A percentile compares a stretch with the other conserved stretches of the same genome.
These are phyloP conservation scores for Formica selysi DNA, from an alignment of 1,140 invertebrate genomes.

Conservation along the genomic window DNA sequence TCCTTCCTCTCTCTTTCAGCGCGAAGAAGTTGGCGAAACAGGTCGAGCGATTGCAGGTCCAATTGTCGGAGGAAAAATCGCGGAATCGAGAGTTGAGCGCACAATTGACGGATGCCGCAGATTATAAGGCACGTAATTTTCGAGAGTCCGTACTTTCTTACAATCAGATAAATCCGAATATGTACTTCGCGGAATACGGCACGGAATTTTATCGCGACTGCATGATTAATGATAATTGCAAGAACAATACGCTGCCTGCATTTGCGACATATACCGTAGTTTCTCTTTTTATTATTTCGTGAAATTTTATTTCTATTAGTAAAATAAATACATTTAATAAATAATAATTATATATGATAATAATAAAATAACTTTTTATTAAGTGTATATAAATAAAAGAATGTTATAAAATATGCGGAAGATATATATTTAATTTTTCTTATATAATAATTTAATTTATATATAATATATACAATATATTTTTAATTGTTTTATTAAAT, in stretches of 20 bases:
- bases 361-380: too few species aligned
- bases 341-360: too few species aligned
- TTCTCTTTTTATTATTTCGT: background rate
- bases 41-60: constrained; percentile 90
- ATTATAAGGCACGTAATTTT: constrained; percentile 89
- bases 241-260: background rate
- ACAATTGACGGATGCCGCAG: constrained; percentile 92
- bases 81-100: constrained; percentile 92
- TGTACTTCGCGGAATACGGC: background rate
- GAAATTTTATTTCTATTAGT: background rate
- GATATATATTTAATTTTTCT: too few species aligned
- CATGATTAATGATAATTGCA: background rate
- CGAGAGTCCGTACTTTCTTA: constrained; percentile 17
- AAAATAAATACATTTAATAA: too few species aligned
- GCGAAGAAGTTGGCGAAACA: constrained; percentile 92
- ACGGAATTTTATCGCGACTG: background rate
- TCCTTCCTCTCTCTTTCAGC: constrained; percentile 76
- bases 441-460: too few species aligned
- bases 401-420: too few species aligned
- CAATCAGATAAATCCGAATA: constrained; percentile 1
- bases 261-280: background rate
- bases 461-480: too few species aligned
- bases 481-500: background rate
- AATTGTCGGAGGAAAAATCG: constrained; percentile 90
- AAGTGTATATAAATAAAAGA: too few species aligned